Evolutionary conservation across 2,113 vertebrate genomes (phyloP), one percentile per base, ranked within the genome.

Genomic region (Phainopepla nitens): DNA sequence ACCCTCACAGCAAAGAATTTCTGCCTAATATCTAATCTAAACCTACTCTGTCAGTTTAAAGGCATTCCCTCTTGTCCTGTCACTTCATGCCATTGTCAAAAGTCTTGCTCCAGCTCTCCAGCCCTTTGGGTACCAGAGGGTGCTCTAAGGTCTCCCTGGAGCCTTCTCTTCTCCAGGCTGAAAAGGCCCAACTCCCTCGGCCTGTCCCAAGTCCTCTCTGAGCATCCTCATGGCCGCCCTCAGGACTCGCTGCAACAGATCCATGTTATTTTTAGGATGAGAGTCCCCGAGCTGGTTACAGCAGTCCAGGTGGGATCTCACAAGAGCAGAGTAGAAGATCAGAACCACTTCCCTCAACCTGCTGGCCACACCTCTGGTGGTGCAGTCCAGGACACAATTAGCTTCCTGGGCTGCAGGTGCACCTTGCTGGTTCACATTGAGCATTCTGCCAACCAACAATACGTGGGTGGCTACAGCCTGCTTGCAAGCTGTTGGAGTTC

Each of bases 401-500:
- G 20, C 25, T 54, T 83, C 35, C 31, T 28, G 62, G 22, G 25
- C 62, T 77, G 21, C 62, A 61, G 47, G 11, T 0, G 0, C 12
- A 36, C 25, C 9, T 82, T 69, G 18, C 41, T 47, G 36, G 15
- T 19, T 70, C 47, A 25, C 29, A 29, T 0, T 29, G 56, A 87
- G 20, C 5, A 5, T 83, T 77, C 77, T 77, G 27, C 33, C 56
- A 53, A 1, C 19, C 27, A 61, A 2, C 41, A 47, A 10, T 76
- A 31, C 5, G 2, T 0, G 1, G 13, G 7, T 86, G 22, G 44
- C 29, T 53, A 25, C 58, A 77, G 16, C 22, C 31, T 12, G 1
- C 6, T 77, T 45, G 60, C 51, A 90, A 36, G 79, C 42, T 84
- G 15, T 53, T 61, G 45, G 36, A 64, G 12, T 79, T 91, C 47